phyloP scores from a whole-genome alignment of 1,140 invertebrate genomes.

The Callitettix versicolor region DNA sequence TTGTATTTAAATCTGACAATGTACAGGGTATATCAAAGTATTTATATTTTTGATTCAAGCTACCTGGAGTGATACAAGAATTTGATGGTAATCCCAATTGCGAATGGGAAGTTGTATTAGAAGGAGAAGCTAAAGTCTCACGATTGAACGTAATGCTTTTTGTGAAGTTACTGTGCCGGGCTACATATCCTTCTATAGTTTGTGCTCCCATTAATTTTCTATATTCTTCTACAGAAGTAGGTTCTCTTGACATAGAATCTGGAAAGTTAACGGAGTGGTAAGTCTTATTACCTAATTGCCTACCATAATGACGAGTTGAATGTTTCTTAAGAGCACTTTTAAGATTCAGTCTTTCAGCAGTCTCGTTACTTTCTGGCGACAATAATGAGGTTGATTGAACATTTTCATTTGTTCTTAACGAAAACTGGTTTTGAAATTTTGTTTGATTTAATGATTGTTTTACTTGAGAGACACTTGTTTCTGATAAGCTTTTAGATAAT shows the following conservation, averaged over 20 bases:
- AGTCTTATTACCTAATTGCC: conserved; percentile 34
- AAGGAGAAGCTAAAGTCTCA: conserved; percentile 65
- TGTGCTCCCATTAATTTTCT: conserved; percentile 58
- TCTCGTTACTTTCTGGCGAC: conserved; percentile 49
- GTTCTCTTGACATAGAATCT: too few species aligned
- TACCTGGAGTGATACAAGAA: too few species aligned
- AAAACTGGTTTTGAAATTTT: too few species aligned
- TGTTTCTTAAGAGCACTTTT: conserved; percentile 79
- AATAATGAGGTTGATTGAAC: not conserved
- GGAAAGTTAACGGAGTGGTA: conserved; percentile 34
- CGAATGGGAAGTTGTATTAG: conserved; percentile 2
- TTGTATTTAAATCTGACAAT: not conserved
- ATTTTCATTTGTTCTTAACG: too few species aligned
- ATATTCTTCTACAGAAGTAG: conserved; percentile 26
- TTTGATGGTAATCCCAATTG: not conserved
- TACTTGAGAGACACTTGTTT: too few species aligned
- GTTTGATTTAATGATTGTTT: not conserved
- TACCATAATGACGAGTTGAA: conserved; percentile 34
- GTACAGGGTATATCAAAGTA: too few species aligned
- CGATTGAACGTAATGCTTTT: conserved; percentile 83
- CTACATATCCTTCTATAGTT: conserved; percentile 75
- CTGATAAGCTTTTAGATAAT: too few species aligned
- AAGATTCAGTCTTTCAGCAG: conserved; percentile 62
- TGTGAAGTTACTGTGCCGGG: conserved; percentile 72
- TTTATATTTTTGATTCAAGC: too few species aligned